Conservation (phyloP, 2,888 invertebrate species). For the Metalampra italica region DNA sequence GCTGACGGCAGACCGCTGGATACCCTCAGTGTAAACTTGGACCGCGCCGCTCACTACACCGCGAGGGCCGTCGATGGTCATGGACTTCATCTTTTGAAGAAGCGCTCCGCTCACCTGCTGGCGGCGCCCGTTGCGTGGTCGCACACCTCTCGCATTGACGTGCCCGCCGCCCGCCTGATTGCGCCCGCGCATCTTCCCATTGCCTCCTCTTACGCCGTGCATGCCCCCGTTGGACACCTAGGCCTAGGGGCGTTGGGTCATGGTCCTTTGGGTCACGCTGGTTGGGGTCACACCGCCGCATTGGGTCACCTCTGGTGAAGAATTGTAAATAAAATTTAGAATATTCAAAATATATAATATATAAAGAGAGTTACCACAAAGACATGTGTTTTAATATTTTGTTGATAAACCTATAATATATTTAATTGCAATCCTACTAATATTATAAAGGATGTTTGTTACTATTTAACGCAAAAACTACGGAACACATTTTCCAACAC, state of each 20-base stretch:
- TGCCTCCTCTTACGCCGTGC: constrained; percentile 28
- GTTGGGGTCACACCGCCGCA: constrained; percentile 19
- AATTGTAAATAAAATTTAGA: constrained; percentile 26
- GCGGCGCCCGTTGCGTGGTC: constrained; percentile 42
- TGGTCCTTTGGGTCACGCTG: constrained; percentile 20
- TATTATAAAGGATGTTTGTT: no score
- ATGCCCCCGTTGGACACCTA: constrained; percentile 24
- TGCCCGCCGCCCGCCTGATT: constrained; percentile 34
- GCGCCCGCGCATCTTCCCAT: constrained; percentile 31
- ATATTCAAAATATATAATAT: constrained; percentile 40
- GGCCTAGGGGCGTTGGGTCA: constrained; percentile 27
- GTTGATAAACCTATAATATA: neutral
- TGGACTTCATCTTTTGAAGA: constrained; percentile 46
- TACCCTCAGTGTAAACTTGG: constrained; percentile 67
- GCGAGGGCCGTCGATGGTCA: constrained; percentile 51
- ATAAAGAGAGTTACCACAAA: constrained; percentile 69
- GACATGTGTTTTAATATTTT: constrained; percentile 13
- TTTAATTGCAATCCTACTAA: constrained; percentile 8
- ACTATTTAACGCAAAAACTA: no score
- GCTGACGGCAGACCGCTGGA: constrained; percentile 70
- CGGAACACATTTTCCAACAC: no score
- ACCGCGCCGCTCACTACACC: constrained; percentile 61
- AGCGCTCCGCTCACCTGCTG: constrained; percentile 48
- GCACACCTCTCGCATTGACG: constrained; percentile 38
- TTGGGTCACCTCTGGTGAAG: constrained; percentile 47